A percentile compares a stretch with the other conserved stretches of the same genome.
Conservation (phyloP, 64 coral and sea anemone species). For the Stichodactyla mertensii region DNA sequence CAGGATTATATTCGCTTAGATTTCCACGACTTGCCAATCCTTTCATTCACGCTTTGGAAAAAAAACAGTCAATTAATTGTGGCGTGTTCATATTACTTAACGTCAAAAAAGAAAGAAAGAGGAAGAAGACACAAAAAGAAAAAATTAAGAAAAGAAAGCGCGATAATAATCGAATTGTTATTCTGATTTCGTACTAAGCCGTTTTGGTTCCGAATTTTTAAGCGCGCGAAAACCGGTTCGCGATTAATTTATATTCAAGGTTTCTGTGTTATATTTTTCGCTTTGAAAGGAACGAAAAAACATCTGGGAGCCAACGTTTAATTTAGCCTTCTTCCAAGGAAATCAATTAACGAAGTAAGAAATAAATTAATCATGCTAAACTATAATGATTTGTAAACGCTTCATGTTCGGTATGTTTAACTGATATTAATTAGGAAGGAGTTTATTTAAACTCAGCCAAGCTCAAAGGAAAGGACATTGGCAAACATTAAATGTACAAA, state of each 20-base stretch:
- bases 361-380: constrained; percentile 96
- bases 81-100: not conserved
- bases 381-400: constrained; percentile 98
- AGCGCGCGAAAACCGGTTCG: not conserved
- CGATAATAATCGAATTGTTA: not conserved
- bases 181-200: not conserved
- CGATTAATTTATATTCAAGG: not conserved
- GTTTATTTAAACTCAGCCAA: constrained; percentile 91
- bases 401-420: constrained; percentile 96
- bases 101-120: not conserved
- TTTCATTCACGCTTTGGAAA: not conserved
- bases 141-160: not conserved
- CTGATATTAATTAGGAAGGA: constrained; percentile 88
- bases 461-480: constrained; percentile 65
- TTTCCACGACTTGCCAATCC: not conserved
- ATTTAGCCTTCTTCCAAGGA: constrained; percentile 74
- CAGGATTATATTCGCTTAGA: not conserved
- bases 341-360: constrained; percentile 84
- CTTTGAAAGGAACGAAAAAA: constrained; percentile 11
- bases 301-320: constrained; percentile 67
- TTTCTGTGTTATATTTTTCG: not conserved
- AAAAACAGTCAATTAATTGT: not conserved
- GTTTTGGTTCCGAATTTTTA: not conserved
- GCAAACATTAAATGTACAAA: constrained; percentile 62
- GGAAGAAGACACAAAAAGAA: not conserved